Base-by-base conservation (phyloP, 35 echinoderm and acorn worm species). In the Amphiura filiformis region DNA sequence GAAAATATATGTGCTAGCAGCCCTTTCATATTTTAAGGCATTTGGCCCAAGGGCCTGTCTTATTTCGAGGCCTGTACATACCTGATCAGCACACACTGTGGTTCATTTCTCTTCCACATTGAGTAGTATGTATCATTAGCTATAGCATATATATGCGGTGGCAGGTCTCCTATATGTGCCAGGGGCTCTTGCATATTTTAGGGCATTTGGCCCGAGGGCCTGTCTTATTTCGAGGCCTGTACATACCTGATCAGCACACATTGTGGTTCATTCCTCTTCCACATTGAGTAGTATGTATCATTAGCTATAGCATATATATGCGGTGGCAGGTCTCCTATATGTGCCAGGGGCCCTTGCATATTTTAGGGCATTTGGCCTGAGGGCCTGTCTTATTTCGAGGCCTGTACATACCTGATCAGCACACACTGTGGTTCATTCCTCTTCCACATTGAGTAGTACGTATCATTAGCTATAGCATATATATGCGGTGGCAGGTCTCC, bases 371-470 rank as follows among this genome's bases (percentile, higher is more conserved):
- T 20, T 20, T 52, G 44, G 7, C 20, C 44, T n/a, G n/a, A 52
- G 7, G 20, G 20, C 7, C 44, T 52, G 44, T 35, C 15, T 36
- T 3, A 35, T 35, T 23, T 14, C n/a, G n/a, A n/a, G n/a, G n/a
- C n/a, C 36, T 23, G 11, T 22, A 12, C 83, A 89, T 39, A 98
- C 96, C 96, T 98, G 64, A 98, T 98, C 38, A 98, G 87, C 36
- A 98, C 96, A 92, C 92, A 94, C 44, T 98, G 96, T 56, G 94
- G 92, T 56, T 94, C 93, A 61, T 90, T 87, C 34, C 90, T 79
- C 76, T 98, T 98, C 96, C 96, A 98, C 96, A 98, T 98, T 28
- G 96, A 98, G 82, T 98, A 98, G 80, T 94, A 94, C 77, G 86
- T 85, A 70, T 94, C 92, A 35, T 98, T 98, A 22, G 92, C 96